Base-by-base conservation (phyloP, 2,113 vertebrate genomes). In the Menura novaehollandiae region DNA sequence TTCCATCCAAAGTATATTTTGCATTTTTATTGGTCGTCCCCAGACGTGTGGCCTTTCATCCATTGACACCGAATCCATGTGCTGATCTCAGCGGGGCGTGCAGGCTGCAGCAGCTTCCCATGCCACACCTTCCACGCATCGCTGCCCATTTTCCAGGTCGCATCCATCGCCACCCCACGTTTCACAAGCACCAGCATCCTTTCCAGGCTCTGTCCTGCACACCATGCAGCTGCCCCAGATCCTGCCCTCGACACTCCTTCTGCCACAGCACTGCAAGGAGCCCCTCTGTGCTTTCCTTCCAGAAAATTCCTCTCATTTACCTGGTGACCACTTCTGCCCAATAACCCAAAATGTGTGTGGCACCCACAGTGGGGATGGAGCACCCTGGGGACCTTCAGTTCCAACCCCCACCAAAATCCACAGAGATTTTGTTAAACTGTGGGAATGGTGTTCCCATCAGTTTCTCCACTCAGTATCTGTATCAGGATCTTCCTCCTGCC, bases 1-100 rank as follows among this genome's bases (percentile, higher is more conserved):
- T 93, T 91, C 78, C 81, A 97, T 75, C 64, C 86, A 93, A 93
- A 95, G 39, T 44, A 58, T 20, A 91, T 58, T 97, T 97, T 94
- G 71, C 60, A 59, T 88, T 92, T 97, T 96, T 94, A 96, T 88
- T 81, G 93, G 72, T 84, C 13, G 16, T 97, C 90, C 95, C 64
- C 78, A 91, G 91, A 76, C 7, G 0, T 66, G 93, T 96, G 94
- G 93, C 93, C 91, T 95, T 92, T 96, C 88, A 69, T 94, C 85
- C 85, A 13, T 4, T 82, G 94, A 49, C 85, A 68, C 19, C 26
- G 81, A 49, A 75, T 89, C 93, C 88, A 78, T 62, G 63, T 44
- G 95, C 13, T 0, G 21, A 58, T 85, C 55, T 46, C 84, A 52
- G 95, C 10, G 43, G 89, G 51, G 91, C 8, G 2, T 74, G 71